Evolutionary conservation across 2,113 vertebrate species (phyloP).

Genomic region (Microcebus griseorufus): DNA sequence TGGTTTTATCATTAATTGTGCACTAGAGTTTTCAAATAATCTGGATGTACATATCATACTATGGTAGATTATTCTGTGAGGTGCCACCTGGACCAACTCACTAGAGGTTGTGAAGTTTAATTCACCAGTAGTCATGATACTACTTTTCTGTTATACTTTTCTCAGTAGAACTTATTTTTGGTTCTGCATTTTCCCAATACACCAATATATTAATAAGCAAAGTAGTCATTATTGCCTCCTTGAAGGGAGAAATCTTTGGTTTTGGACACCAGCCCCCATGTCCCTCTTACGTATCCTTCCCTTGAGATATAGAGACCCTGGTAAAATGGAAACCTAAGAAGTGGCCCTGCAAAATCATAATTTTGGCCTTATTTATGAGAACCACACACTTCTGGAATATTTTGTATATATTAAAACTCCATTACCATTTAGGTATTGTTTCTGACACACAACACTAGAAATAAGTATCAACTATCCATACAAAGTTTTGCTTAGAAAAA

Average conservation of each 20-base stretch:
- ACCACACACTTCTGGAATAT: not conserved
- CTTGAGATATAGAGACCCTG: not conserved
- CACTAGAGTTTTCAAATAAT: not conserved
- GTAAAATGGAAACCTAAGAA: not conserved
- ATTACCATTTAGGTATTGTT: not conserved
- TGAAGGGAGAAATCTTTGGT: not conserved
- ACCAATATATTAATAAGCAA: not conserved
- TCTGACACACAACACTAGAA: not conserved
- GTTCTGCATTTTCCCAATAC: not conserved
- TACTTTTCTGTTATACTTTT: not conserved
- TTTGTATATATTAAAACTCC: not conserved
- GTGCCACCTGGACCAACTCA: not conserved
- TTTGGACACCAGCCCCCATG: not conserved
- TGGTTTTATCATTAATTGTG: not conserved
- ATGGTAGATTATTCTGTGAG: not conserved
- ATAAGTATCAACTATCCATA: not conserved
- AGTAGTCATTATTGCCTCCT: not conserved
- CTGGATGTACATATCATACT: not conserved
- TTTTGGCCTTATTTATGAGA: not conserved
- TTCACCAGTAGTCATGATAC: not conserved
- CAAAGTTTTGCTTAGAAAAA: not conserved
- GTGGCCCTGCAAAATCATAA: not conserved
- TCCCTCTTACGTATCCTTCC: not conserved
- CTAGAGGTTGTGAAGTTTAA: not conserved
- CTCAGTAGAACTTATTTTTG: not conserved